These are phyloP conservation scores for Lophius americanus DNA, from an alignment of 2,797 vertebrate species.

Conservation along the genomic window DNA sequence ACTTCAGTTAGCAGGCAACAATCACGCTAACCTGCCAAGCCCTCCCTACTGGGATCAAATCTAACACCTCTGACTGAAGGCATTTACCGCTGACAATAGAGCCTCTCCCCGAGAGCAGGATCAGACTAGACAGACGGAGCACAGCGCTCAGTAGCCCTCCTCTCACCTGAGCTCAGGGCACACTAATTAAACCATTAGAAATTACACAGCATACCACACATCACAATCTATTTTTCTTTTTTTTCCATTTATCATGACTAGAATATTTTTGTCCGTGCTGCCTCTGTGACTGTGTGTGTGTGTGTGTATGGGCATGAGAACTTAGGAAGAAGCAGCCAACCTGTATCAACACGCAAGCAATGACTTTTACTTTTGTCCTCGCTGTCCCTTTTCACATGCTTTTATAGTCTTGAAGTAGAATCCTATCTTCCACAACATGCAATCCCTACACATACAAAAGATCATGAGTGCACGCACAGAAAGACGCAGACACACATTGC, in stretches of 20 bases:
- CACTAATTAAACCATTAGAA: conserved; percentile 79
- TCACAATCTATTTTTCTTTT: conserved; percentile 38
- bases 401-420: conserved; percentile 42
- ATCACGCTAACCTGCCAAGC: conserved; percentile 78
- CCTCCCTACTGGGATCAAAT: conserved; percentile 72
- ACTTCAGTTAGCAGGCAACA: conserved; percentile 81
- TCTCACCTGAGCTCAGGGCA: conserved; percentile 59
- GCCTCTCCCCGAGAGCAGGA: conserved; percentile 71
- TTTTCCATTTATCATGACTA: conserved; percentile 39
- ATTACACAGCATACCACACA: conserved; percentile 64
- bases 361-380: conserved; percentile 66
- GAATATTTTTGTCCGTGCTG: conserved; percentile 31
- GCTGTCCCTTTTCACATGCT: conserved; percentile 50
- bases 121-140: conserved; percentile 64
- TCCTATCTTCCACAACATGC: conserved; percentile 55
- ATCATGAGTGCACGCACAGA: background rate
- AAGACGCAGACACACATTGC: conserved; percentile 1
- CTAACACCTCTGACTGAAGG: conserved; percentile 76
- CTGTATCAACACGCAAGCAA: conserved; percentile 68
- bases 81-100: conserved; percentile 76
- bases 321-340: conserved; percentile 59
- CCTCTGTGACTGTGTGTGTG: conserved; percentile 18
- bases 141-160: conserved; percentile 41
- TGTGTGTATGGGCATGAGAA: conserved; percentile 20
- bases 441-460: conserved; percentile 26